Evolutionary conservation across 2,888 invertebrate species (phyloP), one percentile per base, ranked within the genome.

Genomic region (Micropterix aruncella): DNA sequence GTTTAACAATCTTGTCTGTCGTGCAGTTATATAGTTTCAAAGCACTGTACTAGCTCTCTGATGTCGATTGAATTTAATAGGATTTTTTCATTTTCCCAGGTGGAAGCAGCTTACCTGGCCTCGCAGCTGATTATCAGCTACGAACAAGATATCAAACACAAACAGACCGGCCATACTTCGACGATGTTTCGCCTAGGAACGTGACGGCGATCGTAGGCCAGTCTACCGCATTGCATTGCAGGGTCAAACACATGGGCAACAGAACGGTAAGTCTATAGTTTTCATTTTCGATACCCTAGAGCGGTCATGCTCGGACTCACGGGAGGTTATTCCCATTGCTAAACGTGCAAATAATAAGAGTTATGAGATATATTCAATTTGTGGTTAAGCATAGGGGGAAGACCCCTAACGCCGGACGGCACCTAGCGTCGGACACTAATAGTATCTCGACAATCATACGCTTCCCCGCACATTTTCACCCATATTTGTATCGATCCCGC

Each of bases 181-280:
- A 89, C 60, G 88, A 89, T 62, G 78, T 87, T 49, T 83, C 83
- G 3, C 80, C 85, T 1, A 73, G 87, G 50, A 90, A 90, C 65
- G 80, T 90, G 50, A 83, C 89, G 2, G 80, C 87, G 14, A 83
- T 89, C 44, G 85, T 88, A 27, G 90, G 89, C 2, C 88, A 90
- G 63, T 78, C 82, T 2, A 81, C 86, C 16, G 72, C 84, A 53
- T 73, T 90, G 52, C 77, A 81, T 57, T 90, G 90, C 63, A 75
- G 87, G 44, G 89, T 89, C 41, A 89, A 88, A 60, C 84, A 89
- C 62, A 84, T 86, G 54, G 88, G 87, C 42, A 86, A 90, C 60
- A 75, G 88, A 62, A 89, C 88, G 63, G 90, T 89, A 61, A 80
- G 82, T 65, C 40, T 16, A 16, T 3, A 41, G 37, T 46, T 44